Evolutionary conservation across 2,113 vertebrate species (phyloP), one percentile per base, ranked within the genome.

Genomic region (Rhineura floridana): DNA sequence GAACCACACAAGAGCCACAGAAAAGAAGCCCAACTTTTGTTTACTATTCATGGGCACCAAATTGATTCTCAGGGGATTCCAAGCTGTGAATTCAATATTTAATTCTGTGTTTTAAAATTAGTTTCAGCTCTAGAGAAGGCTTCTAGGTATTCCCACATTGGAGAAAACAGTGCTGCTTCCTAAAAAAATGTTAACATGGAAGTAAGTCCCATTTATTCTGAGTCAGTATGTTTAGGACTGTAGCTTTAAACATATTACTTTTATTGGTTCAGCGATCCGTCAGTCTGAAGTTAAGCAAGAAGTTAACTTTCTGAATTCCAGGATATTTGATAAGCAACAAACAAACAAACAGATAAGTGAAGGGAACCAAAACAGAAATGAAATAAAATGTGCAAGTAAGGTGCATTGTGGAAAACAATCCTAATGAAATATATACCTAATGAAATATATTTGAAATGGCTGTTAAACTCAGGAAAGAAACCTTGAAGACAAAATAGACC

Each of bases 221-320:
- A 86, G 84, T 48, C 13, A 2, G 21, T 28, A 48, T 48, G 46
- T 55, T 65, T 83, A 33, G 33, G 17, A 65, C 17, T 39, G 69
- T 73, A 48, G 79, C 23, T 33, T 87, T 82, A 82, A 85, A 82
- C 69, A 62, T 83, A 88, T 83, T 88, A 63, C 69, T 83, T 63
- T 50, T 65, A 65, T 83, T 88, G 70, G 70, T 88, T 83, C 70
- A 88, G 76, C 25, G 70, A 75, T 88, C 81, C 55, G 59, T 83
- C 42, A 28, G 70, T 28, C 72, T 77, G 55, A 63, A 76, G 28
- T 85, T 85, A 77, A 85, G 39, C 72, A 63, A 77, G 84, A 85
- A 77, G 55, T 59, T 85, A 77, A 85, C 77, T 77, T 76, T 62
- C 72, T 23, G 72, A 33, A 85, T 85, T 33, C 28, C 52, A 85